Base-by-base conservation (phyloP, 2,888 invertebrate species). In the Ectemnius continuus region DNA sequence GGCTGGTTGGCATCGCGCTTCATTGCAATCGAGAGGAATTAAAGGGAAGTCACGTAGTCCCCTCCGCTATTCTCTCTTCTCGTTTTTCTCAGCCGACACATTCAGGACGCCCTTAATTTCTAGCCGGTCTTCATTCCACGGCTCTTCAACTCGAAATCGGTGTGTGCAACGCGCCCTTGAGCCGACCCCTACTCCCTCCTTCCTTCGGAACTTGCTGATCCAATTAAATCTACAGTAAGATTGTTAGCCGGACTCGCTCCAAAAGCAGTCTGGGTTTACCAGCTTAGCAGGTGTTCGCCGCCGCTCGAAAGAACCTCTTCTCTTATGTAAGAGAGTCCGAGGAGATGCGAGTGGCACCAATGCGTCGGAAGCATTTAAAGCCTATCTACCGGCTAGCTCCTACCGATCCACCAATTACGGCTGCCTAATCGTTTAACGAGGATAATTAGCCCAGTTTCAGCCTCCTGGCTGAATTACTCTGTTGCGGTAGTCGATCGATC, bases 321-420 rank as follows among this genome's bases (percentile, higher is more conserved):
- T n/a, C 47, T 52, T 52, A 52, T 16, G 52, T 16, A 52, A 52
- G 52, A 16, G 16, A 16, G 16, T 52, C 52, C 16, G 52, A 52
- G 52, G 52, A 52, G 52, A 14, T 68, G 61, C 68, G 67, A 76
- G 71, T 72, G 75, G 67, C 79, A 75, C 73, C 75, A 70, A 79
- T 75, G 76, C 66, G 80, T 71, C 76, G 75, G 60, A 74, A 79
- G 74, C 70, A 75, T 79, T 82, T 82, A 77, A 64, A 70, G 47
- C 61, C 60, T 48, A 76, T 69, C 68, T 67, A 66, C 66, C 46
- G 45, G 60, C 47, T 16, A 46, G 48, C 66, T 36, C 57, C 59
- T 36, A 61, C 66, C 36, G 36, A 36, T 36, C 36, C 36, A 36
- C 36, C 36, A 36, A 73, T 70, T 61, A 73, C 67, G 57, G 56